Percentiles rank a stretch among this genome's conserved stretches.
Evolutionary conservation across 2,113 vertebrate species (phyloP).

Genomic region (Camelus bactrianus): DNA sequence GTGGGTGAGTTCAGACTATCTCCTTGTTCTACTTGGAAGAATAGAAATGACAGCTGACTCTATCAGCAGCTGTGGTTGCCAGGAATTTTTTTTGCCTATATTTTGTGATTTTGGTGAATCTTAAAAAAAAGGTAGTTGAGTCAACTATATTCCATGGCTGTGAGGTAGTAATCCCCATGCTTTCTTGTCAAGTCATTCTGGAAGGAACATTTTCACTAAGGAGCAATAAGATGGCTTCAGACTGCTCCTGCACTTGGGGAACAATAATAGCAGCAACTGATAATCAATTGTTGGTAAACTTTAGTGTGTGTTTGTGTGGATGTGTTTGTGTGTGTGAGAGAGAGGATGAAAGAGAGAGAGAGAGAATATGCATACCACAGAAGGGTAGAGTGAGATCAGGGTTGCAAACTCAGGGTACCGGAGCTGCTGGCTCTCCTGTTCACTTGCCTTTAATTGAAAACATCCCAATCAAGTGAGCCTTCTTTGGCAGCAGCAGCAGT

Average conservation of each 20-base stretch:
- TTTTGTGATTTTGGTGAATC: neutral
- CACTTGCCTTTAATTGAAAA: neutral
- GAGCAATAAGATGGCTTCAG: neutral
- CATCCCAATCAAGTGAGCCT: neutral
- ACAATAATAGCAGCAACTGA: neutral
- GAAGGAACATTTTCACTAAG: neutral
- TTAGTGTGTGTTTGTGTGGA: neutral
- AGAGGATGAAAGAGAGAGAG: rapidly evolving
- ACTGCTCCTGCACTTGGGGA: neutral
- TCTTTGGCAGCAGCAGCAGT: neutral
- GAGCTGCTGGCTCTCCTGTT: neutral
- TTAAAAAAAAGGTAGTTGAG: neutral
- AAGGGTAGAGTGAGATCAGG: neutral
- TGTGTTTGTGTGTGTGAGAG: neutral
- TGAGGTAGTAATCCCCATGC: neutral
- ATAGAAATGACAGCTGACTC: neutral
- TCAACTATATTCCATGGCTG: neutral
- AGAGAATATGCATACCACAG: neutral
- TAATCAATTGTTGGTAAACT: neutral
- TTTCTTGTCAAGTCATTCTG: neutral
- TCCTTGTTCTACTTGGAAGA: neutral
- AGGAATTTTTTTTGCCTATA: neutral
- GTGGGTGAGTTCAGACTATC: neutral
- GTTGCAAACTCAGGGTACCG: neutral
- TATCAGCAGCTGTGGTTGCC: neutral